A percentile compares a stretch with the other conserved stretches of the same genome.
phyloP scores from a whole-genome alignment of 2,113 vertebrate genomes.

The Pungitius pungitius region DNA sequence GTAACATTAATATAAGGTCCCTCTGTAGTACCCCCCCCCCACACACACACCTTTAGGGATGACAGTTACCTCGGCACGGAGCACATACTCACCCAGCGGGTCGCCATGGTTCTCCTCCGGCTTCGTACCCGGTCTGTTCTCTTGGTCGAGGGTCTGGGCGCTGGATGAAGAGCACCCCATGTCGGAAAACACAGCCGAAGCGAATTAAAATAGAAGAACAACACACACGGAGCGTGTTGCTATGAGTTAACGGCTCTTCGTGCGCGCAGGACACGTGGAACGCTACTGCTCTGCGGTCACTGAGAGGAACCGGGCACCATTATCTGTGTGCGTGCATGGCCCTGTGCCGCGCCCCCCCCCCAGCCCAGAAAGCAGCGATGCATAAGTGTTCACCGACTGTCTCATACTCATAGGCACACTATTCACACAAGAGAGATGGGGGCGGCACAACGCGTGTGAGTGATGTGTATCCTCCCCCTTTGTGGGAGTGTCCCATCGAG shows the following conservation, averaged over 20 bases:
- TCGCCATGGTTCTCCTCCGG: slow-evolving; percentile 77
- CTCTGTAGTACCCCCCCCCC: background rate
- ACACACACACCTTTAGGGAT: background rate
- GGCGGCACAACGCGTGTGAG: slow-evolving; percentile 39
- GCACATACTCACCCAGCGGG: slow-evolving; percentile 67
- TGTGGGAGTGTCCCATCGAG: slow-evolving; percentile 13
- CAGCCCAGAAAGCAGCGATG: slow-evolving; percentile 39
- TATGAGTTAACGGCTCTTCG: slow-evolving; percentile 9
- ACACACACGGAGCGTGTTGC: slow-evolving; percentile 1
- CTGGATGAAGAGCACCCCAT: slow-evolving; percentile 85
- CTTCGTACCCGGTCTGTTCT: slow-evolving; percentile 80
- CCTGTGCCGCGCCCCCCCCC: slow-evolving; percentile 23
- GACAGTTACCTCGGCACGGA: background rate
- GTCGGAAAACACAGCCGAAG: slow-evolving; percentile 19
- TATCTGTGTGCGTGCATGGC: slow-evolving; percentile 63
- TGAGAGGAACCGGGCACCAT: slow-evolving; percentile 60
- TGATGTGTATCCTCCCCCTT: slow-evolving; percentile 45
- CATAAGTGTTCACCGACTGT: slow-evolving; percentile 29
- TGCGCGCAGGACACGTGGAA: slow-evolving; percentile 38
- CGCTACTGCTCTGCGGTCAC: slow-evolving; percentile 31
- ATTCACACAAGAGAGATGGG: slow-evolving; percentile 56
- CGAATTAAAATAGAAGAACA: background rate
- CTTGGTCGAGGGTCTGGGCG: slow-evolving; percentile 77
- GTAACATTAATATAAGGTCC: slow-evolving; percentile 11
- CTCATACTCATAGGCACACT: slow-evolving; percentile 54